Conservation (phyloP, 2,888 invertebrate species). For the Criorhina ranunculi region DNA sequence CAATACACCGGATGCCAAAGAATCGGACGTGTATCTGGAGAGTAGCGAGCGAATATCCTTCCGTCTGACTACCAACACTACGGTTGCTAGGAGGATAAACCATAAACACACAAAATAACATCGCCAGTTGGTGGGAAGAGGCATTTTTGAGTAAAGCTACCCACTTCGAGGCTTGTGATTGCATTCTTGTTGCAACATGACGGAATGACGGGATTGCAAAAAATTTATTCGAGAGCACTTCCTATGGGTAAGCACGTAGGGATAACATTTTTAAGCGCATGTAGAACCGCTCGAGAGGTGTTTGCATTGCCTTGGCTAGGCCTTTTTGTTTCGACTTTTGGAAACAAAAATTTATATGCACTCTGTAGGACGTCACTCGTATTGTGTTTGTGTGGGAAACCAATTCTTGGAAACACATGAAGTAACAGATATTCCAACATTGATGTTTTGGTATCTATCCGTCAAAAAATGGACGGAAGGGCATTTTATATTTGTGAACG, state of each 20-base stretch:
- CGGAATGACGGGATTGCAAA: slow-evolving; percentile 47
- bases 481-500: too few relatives aligned
- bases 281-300: not conserved
- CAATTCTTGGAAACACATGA: not conserved
- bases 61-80: slow-evolving; percentile 34
- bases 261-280: slow-evolving; percentile 60
- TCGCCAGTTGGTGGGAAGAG: slow-evolving; percentile 12
- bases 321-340: not conserved
- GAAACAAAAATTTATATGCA: not conserved
- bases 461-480: too few relatives aligned
- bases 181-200: slow-evolving; percentile 62
- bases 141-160: slow-evolving; percentile 54
- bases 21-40: slow-evolving; percentile 55
- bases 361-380: not conserved
- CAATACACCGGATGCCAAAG: slow-evolving; percentile 59
- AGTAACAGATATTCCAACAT: too few relatives aligned
- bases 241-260: slow-evolving; percentile 57
- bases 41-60: slow-evolving; percentile 47
- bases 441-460: too few relatives aligned
- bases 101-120: slow-evolving; percentile 19
- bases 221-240: slow-evolving; percentile 56
- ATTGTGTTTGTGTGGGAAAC: not conserved
- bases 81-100: slow-evolving; percentile 8
- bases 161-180: slow-evolving; percentile 53
- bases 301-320: slow-evolving; percentile 10